Conservation (phyloP, 92 coral and sea anemone species). For the Umimayanthus kanabou region DNA sequence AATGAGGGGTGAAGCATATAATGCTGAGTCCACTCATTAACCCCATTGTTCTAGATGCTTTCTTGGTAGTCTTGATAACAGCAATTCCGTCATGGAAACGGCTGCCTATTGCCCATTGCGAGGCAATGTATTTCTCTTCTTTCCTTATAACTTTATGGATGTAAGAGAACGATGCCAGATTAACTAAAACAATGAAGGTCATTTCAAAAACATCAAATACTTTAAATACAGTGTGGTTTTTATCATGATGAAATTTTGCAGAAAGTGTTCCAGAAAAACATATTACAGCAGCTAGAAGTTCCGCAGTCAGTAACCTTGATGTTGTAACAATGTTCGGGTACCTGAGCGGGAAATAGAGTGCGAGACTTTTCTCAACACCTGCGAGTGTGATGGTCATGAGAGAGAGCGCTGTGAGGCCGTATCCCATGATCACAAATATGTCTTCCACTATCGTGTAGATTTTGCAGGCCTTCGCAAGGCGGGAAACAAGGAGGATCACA, state of each 20-base stretch:
- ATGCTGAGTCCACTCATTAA: background rate
- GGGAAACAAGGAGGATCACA: background rate
- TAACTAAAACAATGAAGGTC: background rate
- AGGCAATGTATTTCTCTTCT: background rate
- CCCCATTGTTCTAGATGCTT: slow-evolving; percentile 4
- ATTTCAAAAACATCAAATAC: background rate
- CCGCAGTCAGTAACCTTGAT: background rate
- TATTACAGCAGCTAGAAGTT: background rate
- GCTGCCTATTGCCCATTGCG: background rate
- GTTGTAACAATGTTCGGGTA: background rate
- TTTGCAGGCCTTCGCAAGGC: background rate
- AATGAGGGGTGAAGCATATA: slow-evolving; percentile 17
- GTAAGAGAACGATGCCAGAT: background rate
- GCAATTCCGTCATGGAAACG: background rate
- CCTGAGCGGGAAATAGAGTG: slow-evolving; percentile 21
- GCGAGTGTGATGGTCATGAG: slow-evolving; percentile 14
- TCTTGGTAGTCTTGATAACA: background rate
- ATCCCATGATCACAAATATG: background rate
- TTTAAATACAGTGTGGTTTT: background rate
- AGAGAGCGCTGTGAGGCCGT: slow-evolving; percentile 5
- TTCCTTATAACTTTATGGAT: background rate
- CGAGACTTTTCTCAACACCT: background rate
- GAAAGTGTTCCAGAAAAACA: slow-evolving; percentile 8
- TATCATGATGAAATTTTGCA: background rate
- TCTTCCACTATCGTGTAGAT: background rate